Conservation (phyloP, 2,113 vertebrate species). For the Rhea americana region DNA sequence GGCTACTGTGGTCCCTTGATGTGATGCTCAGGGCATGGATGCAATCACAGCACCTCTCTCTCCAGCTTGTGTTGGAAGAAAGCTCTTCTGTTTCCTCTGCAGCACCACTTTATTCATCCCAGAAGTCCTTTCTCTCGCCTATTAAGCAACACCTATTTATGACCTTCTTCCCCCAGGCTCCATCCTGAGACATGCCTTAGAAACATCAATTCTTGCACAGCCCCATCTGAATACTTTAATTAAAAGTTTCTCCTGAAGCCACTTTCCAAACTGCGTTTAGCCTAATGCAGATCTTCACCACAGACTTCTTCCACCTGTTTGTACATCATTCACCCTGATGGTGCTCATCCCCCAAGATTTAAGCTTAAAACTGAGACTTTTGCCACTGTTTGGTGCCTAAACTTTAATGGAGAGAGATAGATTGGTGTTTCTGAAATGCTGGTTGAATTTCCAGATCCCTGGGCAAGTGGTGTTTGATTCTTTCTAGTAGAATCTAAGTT, state of each 20-base stretch:
- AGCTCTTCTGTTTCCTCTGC: not conserved
- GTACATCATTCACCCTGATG: not conserved
- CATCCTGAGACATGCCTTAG: not conserved
- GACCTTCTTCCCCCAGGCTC: not conserved
- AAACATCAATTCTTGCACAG: not conserved
- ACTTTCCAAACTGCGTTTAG: not conserved
- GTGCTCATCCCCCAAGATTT: not conserved
- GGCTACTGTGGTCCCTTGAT: not conserved
- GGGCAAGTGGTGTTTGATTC: not conserved
- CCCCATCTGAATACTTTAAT: not conserved
- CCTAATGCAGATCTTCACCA: not conserved
- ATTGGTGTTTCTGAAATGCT: not conserved
- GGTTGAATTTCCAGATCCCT: not conserved
- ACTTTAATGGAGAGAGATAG: not conserved
- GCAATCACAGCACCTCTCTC: not conserved
- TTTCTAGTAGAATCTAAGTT: not conserved
- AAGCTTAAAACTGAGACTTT: not conserved
- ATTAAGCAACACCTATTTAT: not conserved
- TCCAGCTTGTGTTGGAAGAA: not conserved
- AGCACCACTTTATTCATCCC: not conserved
- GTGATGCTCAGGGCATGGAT: not conserved
- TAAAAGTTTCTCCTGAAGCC: not conserved
- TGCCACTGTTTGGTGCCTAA: not conserved
- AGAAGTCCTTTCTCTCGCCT: not conserved
- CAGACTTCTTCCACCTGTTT: not conserved